A percentile compares a stretch with the other conserved stretches of the same genome.
Conservation (phyloP, 2,888 invertebrate species). For the Eristalis pertinax region DNA sequence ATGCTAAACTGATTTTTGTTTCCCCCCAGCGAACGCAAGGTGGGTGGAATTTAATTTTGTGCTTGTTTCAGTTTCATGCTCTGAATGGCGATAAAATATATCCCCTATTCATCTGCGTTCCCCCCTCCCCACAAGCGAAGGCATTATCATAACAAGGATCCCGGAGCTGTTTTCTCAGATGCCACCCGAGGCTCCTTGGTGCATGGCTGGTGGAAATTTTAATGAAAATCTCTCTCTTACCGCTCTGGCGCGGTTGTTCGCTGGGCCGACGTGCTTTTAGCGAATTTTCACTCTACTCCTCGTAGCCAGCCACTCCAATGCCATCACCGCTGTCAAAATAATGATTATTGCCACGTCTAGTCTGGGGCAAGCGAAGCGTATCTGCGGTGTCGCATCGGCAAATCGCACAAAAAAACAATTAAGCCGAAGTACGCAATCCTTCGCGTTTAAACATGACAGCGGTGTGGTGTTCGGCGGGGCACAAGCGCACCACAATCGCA, state of each 20-base stretch:
- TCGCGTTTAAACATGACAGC: not conserved
- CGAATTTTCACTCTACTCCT: conserved; percentile 12
- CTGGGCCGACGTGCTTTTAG: conserved; percentile 12
- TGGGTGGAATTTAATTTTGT: conserved; percentile 26
- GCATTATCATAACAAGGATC: conserved; percentile 24
- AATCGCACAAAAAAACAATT: not conserved
- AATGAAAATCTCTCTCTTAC: conserved; percentile 28
- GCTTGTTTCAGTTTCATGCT: conserved; percentile 4
- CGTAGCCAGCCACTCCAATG: not conserved
- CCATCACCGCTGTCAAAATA: conserved; percentile 24
- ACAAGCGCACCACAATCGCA: conserved; percentile 12
- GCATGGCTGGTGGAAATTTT: conserved; percentile 14
- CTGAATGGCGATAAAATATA: conserved; percentile 11
- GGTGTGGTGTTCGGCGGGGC: too few relatives aligned
- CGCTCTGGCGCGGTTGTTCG: conserved; percentile 9
- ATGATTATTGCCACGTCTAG: conserved; percentile 23
- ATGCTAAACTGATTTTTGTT: not conserved
- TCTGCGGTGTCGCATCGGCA: not conserved
- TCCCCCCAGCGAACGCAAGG: not conserved
- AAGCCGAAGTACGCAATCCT: not conserved
- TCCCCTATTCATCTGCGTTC: not conserved
- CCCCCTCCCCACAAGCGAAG: not conserved
- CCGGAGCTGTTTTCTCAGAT: not conserved
- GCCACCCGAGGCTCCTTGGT: not conserved
- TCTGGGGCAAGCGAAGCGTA: not conserved